Evolutionary conservation across 2,113 vertebrate genomes (phyloP).

Genomic region (Dinomys branickii): DNA sequence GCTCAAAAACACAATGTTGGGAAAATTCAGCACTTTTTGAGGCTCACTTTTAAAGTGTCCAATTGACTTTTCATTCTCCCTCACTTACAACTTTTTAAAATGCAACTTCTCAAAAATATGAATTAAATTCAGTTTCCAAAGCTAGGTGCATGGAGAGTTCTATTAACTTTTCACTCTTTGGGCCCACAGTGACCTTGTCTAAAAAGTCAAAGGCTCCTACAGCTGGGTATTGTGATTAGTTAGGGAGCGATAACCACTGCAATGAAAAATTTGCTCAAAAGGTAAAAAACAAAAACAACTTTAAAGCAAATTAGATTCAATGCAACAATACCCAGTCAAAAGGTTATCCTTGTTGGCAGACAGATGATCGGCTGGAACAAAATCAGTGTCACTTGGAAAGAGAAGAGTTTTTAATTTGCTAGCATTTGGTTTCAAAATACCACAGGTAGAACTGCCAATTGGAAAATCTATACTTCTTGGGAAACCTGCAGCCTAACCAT

Average conservation of each 20-base stretch:
- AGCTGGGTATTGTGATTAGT: neutral
- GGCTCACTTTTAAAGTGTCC: slow-evolving; percentile 30
- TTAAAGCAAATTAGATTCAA: neutral
- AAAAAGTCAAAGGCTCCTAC: neutral
- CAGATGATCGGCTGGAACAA: neutral
- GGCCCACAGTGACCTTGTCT: neutral
- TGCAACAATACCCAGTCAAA: neutral
- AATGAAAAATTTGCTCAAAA: neutral
- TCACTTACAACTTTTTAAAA: neutral
- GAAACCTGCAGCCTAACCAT: neutral
- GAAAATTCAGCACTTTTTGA: slow-evolving; percentile 34
- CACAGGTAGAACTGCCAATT: neutral
- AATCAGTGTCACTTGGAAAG: neutral
- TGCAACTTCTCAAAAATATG: neutral
- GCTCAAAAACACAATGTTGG: neutral
- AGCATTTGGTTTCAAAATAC: neutral
- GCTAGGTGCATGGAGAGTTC: too few species aligned
- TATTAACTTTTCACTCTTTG: neutral
- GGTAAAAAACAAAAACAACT: neutral
- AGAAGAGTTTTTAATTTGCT: neutral
- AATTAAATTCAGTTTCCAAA: neutral
- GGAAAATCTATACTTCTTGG: neutral
- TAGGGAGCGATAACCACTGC: neutral
- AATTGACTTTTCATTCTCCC: slow-evolving; percentile 56
- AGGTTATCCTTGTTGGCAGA: neutral